Base-by-base conservation (phyloP, 1,140 invertebrate species). In the Hydropsyche tenuis region DNA sequence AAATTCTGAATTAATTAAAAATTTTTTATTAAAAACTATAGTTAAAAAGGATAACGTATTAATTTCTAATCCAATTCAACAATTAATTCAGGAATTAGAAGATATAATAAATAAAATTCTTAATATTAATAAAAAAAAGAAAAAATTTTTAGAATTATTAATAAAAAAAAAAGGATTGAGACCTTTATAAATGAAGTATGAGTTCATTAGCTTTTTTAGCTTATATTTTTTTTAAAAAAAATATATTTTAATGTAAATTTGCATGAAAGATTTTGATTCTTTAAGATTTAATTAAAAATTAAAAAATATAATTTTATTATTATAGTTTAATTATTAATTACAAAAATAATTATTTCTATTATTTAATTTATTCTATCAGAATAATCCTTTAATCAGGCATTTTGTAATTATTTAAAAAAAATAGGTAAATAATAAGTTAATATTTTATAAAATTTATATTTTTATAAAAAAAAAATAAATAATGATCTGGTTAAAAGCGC, bases 61-160 rank as follows among this genome's bases (percentile, higher is more conserved):
- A 82, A 86, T 86, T 85, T 87, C 85, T 82, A 86, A 80, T n/a
- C 84, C 84, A 82, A 87, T 85, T 84, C 83, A 86, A 81, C 82
- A 82, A 74, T 81, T 79, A 76, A 87, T 77, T 80, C 84, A 86
- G 53, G 84, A 86, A 78, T 84, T 82, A 42, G 83, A 80, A 12
- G 82, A 85, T 78, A 87, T 81, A 43, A 82, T 80, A 77, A 86
- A 84, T 79, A 86, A 74, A 25, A 82, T 85, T 76, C 81, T 82
- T 77, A 83, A 80, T 78, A 86, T 75, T 77, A 70, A 66, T 64
- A 77, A 75, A 63, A 76, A 64, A 72, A 74, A 72, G 73, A 74
- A 73, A 22, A 63, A 69, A 51, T 51, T 53, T 37, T n/a, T n/a
- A n/a, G n/a, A n/a, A n/a, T n/a, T n/a, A n/a, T n/a, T n/a, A n/a